phyloP scores from a whole-genome alignment of 2,888 invertebrate genomes.

The Latheticus oryzae region DNA sequence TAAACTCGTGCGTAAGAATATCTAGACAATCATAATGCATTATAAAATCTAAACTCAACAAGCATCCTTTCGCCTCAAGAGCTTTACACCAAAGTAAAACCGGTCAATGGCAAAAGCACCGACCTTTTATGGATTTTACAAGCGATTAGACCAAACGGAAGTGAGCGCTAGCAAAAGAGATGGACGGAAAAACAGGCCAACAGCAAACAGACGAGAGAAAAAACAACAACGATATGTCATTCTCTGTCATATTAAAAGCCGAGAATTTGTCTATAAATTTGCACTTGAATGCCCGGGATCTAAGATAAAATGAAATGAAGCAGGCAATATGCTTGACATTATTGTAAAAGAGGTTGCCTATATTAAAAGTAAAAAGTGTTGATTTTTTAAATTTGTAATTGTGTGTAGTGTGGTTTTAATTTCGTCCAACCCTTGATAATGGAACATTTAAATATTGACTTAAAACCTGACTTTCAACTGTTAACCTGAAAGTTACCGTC shows the following conservation, averaged over 20 bases:
- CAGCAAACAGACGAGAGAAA: conserved; percentile 11
- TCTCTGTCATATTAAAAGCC: no score
- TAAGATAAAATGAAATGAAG: no score
- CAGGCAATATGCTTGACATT: no score
- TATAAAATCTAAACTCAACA: conserved; percentile 33
- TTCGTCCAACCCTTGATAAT: conserved; percentile 3
- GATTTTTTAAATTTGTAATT: no score
- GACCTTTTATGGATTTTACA: conserved; percentile 32
- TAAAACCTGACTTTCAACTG: conserved; percentile 1
- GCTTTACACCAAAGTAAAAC: conserved; percentile 17
- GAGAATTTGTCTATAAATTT: no score
- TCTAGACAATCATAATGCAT: conserved; percentile 15
- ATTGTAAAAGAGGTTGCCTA: no score
- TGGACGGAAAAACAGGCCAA: conserved; percentile 5
- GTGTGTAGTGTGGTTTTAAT: no score
- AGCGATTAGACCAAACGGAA: conserved; percentile 27
- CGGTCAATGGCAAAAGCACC: conserved; percentile 23
- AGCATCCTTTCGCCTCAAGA: conserved; percentile 25
- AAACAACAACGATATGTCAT: not conserved
- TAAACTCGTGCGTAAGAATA: no score
- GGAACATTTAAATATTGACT: conserved; percentile 19
- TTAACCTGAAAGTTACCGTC: not conserved
- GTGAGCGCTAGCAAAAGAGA: conserved; percentile 21
- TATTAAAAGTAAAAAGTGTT: no score
- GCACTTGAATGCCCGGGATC: no score